A percentile compares a stretch with the other conserved stretches of the same genome.
These are phyloP conservation scores for Epinephelus lanceolatus DNA, from an alignment of 2,113 vertebrate species.

Conservation along the genomic window DNA sequence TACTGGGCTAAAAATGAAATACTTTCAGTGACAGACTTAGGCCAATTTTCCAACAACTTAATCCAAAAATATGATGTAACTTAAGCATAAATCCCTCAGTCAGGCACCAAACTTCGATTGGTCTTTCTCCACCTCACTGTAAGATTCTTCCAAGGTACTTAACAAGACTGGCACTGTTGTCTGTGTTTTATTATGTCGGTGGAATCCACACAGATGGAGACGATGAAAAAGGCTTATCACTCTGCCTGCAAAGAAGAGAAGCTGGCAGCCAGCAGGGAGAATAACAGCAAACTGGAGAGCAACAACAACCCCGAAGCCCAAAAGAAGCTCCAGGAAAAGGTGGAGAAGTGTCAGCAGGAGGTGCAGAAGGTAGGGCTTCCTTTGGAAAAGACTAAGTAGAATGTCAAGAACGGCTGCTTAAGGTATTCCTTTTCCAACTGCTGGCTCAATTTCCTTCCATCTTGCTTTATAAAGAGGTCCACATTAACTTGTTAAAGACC, in stretches of 20 bases:
- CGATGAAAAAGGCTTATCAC: conserved; percentile 94
- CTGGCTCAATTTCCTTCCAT: background rate
- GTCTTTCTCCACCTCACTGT: background rate
- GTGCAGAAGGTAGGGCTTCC: conserved; percentile 89
- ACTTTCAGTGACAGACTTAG: background rate
- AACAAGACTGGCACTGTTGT: background rate
- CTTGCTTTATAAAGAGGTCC: background rate
- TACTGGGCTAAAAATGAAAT: background rate
- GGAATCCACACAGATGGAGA: conserved; percentile 89
- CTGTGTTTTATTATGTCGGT: background rate
- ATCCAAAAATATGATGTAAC: background rate
- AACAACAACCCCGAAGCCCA: conserved; percentile 92
- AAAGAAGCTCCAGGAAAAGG: conserved; percentile 98
- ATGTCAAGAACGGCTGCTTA: background rate
- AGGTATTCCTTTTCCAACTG: background rate
- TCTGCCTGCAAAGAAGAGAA: conserved; percentile 97
- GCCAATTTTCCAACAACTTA: conserved; percentile 4
- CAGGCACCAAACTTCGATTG: background rate
- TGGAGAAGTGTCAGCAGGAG: conserved; percentile 97
- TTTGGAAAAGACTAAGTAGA: background rate
- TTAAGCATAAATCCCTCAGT: background rate
- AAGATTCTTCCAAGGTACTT: background rate
- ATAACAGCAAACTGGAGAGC: conserved; percentile 93
- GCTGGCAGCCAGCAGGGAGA: conserved; percentile 92
- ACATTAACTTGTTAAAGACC: background rate